Evolutionary conservation across 1,140 invertebrate genomes (phyloP).

Genomic region (Bombyx mori): ASM3026992v2 NC_085127.1:4396501-4397000

Average conservation of each 20-base stretch:
- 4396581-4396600: no score
- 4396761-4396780: conserved; percentile 11
- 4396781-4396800: conserved; percentile 32
- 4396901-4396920: no score
- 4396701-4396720: no score
- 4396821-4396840: conserved; percentile 28
- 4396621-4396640: no score
- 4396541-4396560: conserved; percentile 17
- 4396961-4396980: conserved; percentile 45
- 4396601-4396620: neutral
- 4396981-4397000: conserved; percentile 36
- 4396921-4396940: no score
- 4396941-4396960: conserved; percentile 21
- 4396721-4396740: no score
- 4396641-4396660: no score
- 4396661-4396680: no score
- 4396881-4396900: no score
- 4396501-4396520: conserved; percentile 9
- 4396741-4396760: no score
- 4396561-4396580: neutral
- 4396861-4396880: neutral
- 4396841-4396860: conserved; percentile 20
- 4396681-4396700: no score
- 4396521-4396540: conserved; percentile 43
- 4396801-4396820: conserved; percentile 24